These are phyloP conservation scores for Engraulis encrasicolus DNA, from an alignment of 2,113 vertebrate species.

Conservation along the genomic window DNA sequence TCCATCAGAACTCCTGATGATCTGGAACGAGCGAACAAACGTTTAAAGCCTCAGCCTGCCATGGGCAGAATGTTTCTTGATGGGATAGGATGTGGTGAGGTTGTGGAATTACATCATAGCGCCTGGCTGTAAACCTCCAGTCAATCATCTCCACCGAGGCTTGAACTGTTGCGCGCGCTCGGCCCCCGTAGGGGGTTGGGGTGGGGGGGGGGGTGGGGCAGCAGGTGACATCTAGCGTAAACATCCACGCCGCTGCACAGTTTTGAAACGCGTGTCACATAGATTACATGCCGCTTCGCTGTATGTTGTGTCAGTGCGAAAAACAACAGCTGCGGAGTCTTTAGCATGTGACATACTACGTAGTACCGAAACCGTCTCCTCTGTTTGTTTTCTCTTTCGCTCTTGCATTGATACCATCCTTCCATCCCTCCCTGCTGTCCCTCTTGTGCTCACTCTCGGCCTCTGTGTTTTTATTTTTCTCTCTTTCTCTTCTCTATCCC, in stretches of 20 bases:
- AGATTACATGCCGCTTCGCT: background rate
- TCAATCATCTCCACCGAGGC: background rate
- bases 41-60: background rate
- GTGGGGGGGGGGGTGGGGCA: too few species aligned
- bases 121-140: conserved; percentile 9
- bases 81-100: background rate
- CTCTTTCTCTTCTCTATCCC: background rate
- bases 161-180: background rate
- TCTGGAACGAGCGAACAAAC: too few species aligned
- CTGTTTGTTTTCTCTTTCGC: too few species aligned
- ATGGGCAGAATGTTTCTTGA: background rate
- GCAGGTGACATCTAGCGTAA: background rate
- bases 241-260: background rate
- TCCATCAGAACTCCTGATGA: background rate
- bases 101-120: conserved; percentile 12
- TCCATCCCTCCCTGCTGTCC: too few species aligned
- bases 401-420: too few species aligned
- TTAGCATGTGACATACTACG: background rate
- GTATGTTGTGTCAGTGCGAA: background rate
- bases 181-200: background rate
- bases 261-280: conserved; percentile 2
- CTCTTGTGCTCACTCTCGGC: too few species aligned
- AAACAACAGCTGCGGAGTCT: background rate
- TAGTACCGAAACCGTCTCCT: too few species aligned
- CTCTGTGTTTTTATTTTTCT: too few species aligned